Conservation (phyloP, 1,140 invertebrate species). For the Teleopsis dalmanni region DNA sequence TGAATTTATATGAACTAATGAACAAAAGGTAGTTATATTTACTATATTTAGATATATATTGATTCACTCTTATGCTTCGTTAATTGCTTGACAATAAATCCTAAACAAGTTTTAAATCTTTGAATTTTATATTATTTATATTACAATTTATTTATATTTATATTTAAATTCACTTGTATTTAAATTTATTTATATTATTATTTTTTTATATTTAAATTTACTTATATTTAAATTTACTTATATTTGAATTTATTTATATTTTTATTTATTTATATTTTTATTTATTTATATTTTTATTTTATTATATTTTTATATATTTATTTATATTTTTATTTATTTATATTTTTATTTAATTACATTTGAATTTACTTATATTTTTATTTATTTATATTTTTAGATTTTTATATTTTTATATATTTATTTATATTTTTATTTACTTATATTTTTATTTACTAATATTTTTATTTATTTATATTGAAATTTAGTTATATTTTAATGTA, state of each 20-base stretch:
- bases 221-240: neutral
- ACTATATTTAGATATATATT: too few relatives aligned
- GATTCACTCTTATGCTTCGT: too few relatives aligned
- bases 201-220: neutral
- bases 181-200: neutral
- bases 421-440: neutral
- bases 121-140: too few relatives aligned
- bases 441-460: neutral
- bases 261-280: neutral
- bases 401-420: neutral
- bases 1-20: too few relatives aligned
- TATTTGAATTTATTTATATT: neutral
- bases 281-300: neutral
- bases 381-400: neutral
- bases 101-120: too few relatives aligned
- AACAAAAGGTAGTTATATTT: too few relatives aligned
- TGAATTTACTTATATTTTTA: neutral
- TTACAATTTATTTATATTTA: neutral
- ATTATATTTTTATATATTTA: neutral
- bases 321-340: neutral
- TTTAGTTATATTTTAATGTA: neutral
- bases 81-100: too few relatives aligned
- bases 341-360: neutral
- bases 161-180: neutral
- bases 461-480: neutral